A percentile compares a stretch with the other conserved stretches of the same genome.
phyloP scores from a whole-genome alignment of 2,888 invertebrate genomes.

The Julus scanicus region DNA sequence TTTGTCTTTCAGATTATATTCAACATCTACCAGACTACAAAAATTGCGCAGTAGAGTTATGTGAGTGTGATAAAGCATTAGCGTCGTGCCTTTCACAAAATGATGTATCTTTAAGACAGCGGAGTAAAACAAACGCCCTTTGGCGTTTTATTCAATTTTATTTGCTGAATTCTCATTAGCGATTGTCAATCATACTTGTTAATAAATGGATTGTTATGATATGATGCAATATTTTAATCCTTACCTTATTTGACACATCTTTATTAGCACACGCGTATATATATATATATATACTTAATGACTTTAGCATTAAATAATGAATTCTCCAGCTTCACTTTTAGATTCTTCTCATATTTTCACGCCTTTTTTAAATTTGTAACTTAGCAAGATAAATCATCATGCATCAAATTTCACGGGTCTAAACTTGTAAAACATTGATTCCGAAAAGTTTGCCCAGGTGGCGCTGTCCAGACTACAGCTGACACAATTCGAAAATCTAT shows the following conservation, averaged over 20 bases:
- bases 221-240: no score
- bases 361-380: no score
- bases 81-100: not conserved
- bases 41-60: not conserved
- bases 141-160: slow-evolving; percentile 7
- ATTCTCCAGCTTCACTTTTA: no score
- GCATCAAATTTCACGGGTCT: no score
- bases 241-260: not conserved
- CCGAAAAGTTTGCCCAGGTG: not conserved
- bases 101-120: not conserved
- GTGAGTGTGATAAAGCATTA: not conserved
- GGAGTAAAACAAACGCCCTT: not conserved
- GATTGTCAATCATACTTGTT: not conserved
- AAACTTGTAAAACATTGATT: no score
- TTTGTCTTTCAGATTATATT: not conserved
- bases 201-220: not conserved
- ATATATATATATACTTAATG: no score
- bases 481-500: not conserved
- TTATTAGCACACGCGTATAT: no score
- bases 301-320: no score
- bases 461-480: not conserved
- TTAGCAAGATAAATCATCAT: no score
- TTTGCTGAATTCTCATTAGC: not conserved
- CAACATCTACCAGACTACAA: not conserved
- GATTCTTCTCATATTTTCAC: no score